Conservation (phyloP, 2,797 vertebrate species). For the Naso thynnoides region DNA sequence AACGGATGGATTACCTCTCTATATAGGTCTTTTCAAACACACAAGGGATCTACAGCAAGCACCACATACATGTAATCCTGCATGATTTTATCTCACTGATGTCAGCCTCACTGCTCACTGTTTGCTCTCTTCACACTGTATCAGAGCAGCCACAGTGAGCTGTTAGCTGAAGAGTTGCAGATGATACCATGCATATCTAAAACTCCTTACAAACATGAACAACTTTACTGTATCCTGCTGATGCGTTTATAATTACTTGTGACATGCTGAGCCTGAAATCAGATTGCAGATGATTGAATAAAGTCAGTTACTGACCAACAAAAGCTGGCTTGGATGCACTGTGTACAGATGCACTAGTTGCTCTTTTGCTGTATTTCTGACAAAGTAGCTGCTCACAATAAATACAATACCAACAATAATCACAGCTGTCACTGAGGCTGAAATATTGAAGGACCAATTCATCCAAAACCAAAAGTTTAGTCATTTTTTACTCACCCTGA, state of each 20-base stretch:
- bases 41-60: not conserved
- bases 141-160: constrained; percentile 2
- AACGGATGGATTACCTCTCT: not conserved
- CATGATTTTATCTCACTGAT: not conserved
- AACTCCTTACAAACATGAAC: not conserved
- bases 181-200: not conserved
- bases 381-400: constrained; percentile 2
- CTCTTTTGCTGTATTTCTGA: not conserved
- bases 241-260: not conserved
- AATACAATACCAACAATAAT: constrained; percentile 13
- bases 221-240: not conserved
- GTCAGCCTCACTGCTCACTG: not conserved
- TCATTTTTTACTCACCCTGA: no score
- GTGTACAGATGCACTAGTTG: not conserved
- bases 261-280: not conserved
- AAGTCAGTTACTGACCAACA: no score
- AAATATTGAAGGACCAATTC: not conserved
- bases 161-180: not conserved
- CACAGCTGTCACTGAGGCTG: not conserved
- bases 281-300: not conserved
- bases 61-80: not conserved
- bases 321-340: not conserved
- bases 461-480: no score
- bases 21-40: not conserved
- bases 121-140: not conserved